Conservation (phyloP, 2,888 invertebrate genomes). For the Ectobius pallidus region DNA sequence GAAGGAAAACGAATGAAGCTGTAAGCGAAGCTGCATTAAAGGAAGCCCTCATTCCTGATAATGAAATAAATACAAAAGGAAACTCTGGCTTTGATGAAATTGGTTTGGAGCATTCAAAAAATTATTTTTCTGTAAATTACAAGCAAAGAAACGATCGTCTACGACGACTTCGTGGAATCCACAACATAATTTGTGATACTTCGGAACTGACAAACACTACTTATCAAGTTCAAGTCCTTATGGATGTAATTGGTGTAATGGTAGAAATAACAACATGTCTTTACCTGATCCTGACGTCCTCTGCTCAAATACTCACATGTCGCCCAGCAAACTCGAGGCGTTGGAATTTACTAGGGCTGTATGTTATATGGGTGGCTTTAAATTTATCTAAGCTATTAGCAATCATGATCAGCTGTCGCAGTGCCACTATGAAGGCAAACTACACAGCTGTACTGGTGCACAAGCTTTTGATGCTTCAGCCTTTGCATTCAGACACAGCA, state of each 20-base stretch:
- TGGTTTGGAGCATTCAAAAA: too few species aligned
- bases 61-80: too few species aligned
- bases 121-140: neutral
- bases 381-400: neutral
- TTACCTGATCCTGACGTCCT: neutral
- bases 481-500: neutral
- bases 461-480: neutral
- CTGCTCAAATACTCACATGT: neutral
- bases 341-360: neutral
- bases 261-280: slow-evolving; percentile 5
- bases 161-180: neutral
- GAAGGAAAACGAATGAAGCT: neutral
- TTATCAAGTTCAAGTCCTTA: neutral
- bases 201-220: neutral
- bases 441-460: neutral
- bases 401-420: neutral
- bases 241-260: neutral
- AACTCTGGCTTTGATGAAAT: too few species aligned
- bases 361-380: neutral
- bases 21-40: neutral
- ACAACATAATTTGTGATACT: neutral
- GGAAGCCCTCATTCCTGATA: too few species aligned
- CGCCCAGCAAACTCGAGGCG: neutral
- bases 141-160: neutral
- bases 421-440: neutral